These are phyloP conservation scores for Pimpla rufipes DNA, from an alignment of 2,888 invertebrate genomes.

Conservation along the genomic window DNA sequence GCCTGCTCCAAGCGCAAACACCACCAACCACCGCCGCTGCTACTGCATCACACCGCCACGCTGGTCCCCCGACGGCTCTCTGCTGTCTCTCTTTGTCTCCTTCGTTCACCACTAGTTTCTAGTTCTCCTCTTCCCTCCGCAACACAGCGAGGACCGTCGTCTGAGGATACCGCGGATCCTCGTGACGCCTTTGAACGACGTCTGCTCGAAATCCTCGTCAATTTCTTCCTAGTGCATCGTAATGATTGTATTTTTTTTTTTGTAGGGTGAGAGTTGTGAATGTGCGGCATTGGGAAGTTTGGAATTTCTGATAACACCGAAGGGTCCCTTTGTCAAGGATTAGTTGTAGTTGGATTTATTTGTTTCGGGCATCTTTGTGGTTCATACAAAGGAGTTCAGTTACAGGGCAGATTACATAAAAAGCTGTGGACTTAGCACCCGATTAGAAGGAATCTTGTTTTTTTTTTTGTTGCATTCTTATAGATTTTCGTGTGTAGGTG, in stretches of 20 bases:
- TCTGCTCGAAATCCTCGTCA: neutral
- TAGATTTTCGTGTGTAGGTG: too few species aligned
- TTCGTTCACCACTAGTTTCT: slow-evolving; percentile 8
- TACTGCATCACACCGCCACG: slow-evolving; percentile 29
- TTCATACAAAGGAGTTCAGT: too few species aligned
- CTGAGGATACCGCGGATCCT: slow-evolving; percentile 1
- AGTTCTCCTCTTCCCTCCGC: slow-evolving; percentile 23
- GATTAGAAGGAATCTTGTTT: too few species aligned
- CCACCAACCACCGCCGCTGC: slow-evolving; percentile 18
- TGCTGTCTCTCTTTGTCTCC: neutral
- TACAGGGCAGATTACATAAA: too few species aligned
- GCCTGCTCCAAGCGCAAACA: slow-evolving; percentile 16
- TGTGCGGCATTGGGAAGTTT: too few species aligned
- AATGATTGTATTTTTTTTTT: neutral
- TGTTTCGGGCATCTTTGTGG: too few species aligned
- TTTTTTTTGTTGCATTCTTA: too few species aligned
- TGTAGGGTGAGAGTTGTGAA: too few species aligned
- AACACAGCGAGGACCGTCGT: slow-evolving; percentile 21
- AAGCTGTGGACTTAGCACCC: too few species aligned
- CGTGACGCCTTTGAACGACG: slow-evolving; percentile 21
- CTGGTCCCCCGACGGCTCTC: slow-evolving; percentile 4
- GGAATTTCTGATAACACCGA: too few species aligned
- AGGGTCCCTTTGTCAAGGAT: too few species aligned
- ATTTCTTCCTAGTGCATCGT: neutral
- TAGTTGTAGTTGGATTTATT: too few species aligned